Evolutionary conservation across 2,888 invertebrate genomes (phyloP).

Genomic region (Trichopoda pennipes): DNA sequence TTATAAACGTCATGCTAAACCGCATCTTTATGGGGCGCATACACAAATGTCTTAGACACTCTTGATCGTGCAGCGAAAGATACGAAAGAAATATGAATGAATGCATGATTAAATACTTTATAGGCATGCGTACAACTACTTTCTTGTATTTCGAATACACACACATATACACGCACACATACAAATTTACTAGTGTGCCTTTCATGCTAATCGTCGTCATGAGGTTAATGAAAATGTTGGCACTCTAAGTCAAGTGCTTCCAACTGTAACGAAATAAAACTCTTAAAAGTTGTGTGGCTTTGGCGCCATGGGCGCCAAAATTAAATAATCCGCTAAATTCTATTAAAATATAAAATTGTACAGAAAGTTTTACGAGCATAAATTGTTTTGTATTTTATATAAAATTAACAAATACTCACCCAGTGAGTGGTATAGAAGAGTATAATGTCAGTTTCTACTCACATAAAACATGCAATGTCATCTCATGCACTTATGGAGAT

Average conservation of each 20-base stretch:
- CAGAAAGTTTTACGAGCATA: conserved; percentile 8
- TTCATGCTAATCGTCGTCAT: conserved; percentile 66
- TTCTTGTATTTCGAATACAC: background rate
- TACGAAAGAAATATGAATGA: conserved; percentile 29
- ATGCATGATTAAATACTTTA: conserved; percentile 4
- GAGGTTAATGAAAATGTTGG: conserved; percentile 79
- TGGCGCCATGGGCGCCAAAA: conserved; percentile 68
- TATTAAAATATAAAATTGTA: conserved; percentile 25
- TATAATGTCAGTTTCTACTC: background rate
- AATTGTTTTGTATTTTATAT: background rate
- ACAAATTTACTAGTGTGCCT: conserved; percentile 46
- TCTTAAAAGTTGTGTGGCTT: conserved; percentile 64
- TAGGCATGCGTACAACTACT: conserved; percentile 25
- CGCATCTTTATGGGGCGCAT: conserved; percentile 66
- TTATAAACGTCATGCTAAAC: conserved; percentile 78
- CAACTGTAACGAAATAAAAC: conserved; percentile 74
- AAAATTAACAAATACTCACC: too few species aligned
- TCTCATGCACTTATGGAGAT: conserved; percentile 59
- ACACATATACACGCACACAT: background rate
- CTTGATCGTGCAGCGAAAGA: conserved; percentile 9
- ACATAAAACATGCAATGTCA: conserved; percentile 53
- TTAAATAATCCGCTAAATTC: conserved; percentile 57
- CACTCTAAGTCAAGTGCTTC: conserved; percentile 79
- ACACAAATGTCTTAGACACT: conserved; percentile 6
- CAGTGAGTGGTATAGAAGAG: background rate